phyloP scores from a whole-genome alignment of 2,888 invertebrate genomes.

The Metellina segmentata region DNA sequence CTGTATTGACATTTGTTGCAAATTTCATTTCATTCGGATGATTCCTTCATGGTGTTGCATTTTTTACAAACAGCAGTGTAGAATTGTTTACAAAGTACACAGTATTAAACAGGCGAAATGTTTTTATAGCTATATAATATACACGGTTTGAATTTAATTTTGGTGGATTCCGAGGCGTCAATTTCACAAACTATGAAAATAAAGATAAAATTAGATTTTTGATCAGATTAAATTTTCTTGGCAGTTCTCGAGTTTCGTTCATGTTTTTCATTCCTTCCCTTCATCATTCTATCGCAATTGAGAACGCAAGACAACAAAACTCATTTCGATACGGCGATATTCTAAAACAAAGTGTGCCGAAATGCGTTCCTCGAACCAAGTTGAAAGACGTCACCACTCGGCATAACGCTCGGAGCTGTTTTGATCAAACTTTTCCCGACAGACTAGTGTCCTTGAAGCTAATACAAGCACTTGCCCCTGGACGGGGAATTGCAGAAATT shows the following conservation, averaged over 20 bases:
- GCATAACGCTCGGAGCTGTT: conserved; percentile 17
- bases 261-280: neutral
- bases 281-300: neutral
- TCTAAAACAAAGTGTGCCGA: neutral
- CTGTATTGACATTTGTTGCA: too few species aligned
- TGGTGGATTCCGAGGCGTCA: neutral
- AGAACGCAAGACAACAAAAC: neutral
- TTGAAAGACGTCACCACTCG: neutral
- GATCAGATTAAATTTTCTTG: neutral
- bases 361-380: neutral
- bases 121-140: too few species aligned
- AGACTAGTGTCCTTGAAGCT: conserved; percentile 33
- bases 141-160: neutral
- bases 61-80: too few species aligned
- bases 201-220: neutral
- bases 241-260: neutral
- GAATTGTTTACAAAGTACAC: too few species aligned
- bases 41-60: too few species aligned
- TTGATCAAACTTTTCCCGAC: conserved; percentile 21
- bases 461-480: neutral
- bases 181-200: neutral
- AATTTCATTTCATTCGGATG: too few species aligned
- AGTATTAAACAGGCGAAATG: too few species aligned
- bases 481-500: neutral
- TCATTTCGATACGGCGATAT: neutral